Evolutionary conservation across 2,888 invertebrate genomes (phyloP), one percentile per base, ranked within the genome.

Genomic region (Eupithecia exiguata): DNA sequence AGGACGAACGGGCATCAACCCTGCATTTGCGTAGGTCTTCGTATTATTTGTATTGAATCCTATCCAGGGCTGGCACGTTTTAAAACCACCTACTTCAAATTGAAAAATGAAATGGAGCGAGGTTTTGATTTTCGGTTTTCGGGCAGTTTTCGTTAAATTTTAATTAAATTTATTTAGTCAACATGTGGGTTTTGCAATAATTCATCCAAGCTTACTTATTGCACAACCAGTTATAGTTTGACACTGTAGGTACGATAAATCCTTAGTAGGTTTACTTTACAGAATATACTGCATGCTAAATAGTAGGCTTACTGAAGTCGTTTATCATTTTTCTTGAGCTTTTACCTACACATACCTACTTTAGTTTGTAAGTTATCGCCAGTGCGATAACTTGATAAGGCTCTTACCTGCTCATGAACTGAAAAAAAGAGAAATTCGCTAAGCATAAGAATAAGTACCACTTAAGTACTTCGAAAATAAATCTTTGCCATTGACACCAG

Each of bases 1-100:
- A 81, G 82, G 83, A 69, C 81, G 83, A 58, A 63, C 79, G 82
- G 80, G 68, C 78, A 72, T 81, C 83, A 76, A 83, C 80, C 82
- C 77, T 71, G 77, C 80, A 79, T 78, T 78, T 77, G 77, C 80
- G 74, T 75, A 74, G 58, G 61, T 75, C 69, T 70, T 69, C 69
- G 70, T 65, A 75, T 78, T 78, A 80, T 79, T 80, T 79, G 76
- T 76, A 77, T 74, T 75, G 75, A 73, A 71, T 74, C 69, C 72
- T 53, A n/a, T 35, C 35, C 46, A 76, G 75, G 75, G 75, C 36
- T 76, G 71, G 43, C 73, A 69, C 61, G 25, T 7, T 58, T 66
- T 25, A 40, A 66, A 38, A 40, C 16, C 16, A 66, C 21, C 5
- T 36, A 40, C 3, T 40, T 40, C 43, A 1, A 40, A 40, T 40